Evolutionary conservation across 2,797 vertebrate species (phyloP), one percentile per base, ranked within the genome.

Genomic region (Apogon hyalosoma): DNA sequence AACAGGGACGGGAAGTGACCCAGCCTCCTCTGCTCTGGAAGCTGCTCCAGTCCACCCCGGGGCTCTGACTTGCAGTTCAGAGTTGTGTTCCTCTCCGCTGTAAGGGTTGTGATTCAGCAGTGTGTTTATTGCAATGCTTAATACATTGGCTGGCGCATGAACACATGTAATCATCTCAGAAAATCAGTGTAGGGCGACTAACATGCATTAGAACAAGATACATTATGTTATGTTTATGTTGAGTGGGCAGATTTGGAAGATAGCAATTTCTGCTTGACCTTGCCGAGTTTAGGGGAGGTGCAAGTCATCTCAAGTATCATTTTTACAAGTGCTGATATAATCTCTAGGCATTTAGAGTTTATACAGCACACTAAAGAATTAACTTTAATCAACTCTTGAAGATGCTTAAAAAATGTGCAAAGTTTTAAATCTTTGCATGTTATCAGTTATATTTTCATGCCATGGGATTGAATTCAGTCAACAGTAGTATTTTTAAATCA

Each of bases 1-100:
- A 82, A 81, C 71, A 69, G 70, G 74, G 58, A 84, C 83, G 64
- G 88, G 88, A 92, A 90, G 79, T 88, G 84, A 88, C 80, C 83
- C 77, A 49, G 64, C 49, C 62, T 58, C 54, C 61, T 64, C 72
- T 41, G 39, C 54, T 75, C 75, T 85, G 71, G 80, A 77, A 79
- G 77, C 69, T 48, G 67, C 68, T 80, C 46, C 15, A 8, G 69
- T 71, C 70, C 77, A 63, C 79, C 33, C 14, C 62, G 18, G 72
- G 71, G 66, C 62, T 84, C 79, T 73, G 68, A 83, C 77, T 64
- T 59, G 38, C 51, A 63, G 74, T 80, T 87, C 65, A 82, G 54
- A 75, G 68, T 77, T 77, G 73, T 53, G 69, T 79, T 76, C 69
- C 72, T 82, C 43, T 75, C 64, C 56, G 72, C 78, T 77, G 73